A percentile compares a stretch with the other conserved stretches of the same genome.
phyloP scores from a whole-genome alignment of 2,113 vertebrate genomes.

The Pristiophorus japonicus region DNA sequence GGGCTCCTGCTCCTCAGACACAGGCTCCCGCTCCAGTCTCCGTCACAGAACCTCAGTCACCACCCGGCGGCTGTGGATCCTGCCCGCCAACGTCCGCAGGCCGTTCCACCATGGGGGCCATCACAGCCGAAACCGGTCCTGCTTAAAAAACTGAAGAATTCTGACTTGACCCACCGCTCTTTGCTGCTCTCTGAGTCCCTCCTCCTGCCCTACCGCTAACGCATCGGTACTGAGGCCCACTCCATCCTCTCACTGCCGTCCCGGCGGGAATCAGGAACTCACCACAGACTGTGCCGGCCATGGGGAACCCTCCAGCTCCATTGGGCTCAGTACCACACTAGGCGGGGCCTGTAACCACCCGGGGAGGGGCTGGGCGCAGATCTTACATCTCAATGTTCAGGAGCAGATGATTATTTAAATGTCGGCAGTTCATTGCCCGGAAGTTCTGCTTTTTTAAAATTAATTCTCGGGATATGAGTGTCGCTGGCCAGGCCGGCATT shows the following conservation, averaged over 20 bases:
- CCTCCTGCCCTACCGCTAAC: background rate
- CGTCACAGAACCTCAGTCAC: background rate
- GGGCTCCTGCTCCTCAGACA: background rate
- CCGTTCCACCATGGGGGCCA: background rate
- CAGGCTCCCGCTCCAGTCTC: background rate
- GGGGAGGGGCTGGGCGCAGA: too few species aligned
- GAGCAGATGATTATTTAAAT: background rate
- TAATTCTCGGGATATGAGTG: too few species aligned
- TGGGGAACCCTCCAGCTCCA: background rate
- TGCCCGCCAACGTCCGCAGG: too few species aligned
- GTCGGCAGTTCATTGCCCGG: background rate
- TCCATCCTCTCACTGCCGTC: background rate
- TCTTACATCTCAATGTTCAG: background rate
- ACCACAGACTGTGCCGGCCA: background rate
- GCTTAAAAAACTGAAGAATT: background rate
- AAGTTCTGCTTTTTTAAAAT: background rate
- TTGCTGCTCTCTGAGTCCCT: background rate
- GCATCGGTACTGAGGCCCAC: background rate
- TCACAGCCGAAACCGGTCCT: background rate
- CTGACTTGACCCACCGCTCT: too few species aligned
- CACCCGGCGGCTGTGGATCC: background rate
- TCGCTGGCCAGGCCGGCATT: too few species aligned
- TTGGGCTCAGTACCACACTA: background rate
- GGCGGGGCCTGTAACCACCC: too few species aligned
- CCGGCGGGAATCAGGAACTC: background rate